Evolutionary conservation across 2,888 invertebrate genomes (phyloP).

Genomic region (Octonoba sinensis): DNA sequence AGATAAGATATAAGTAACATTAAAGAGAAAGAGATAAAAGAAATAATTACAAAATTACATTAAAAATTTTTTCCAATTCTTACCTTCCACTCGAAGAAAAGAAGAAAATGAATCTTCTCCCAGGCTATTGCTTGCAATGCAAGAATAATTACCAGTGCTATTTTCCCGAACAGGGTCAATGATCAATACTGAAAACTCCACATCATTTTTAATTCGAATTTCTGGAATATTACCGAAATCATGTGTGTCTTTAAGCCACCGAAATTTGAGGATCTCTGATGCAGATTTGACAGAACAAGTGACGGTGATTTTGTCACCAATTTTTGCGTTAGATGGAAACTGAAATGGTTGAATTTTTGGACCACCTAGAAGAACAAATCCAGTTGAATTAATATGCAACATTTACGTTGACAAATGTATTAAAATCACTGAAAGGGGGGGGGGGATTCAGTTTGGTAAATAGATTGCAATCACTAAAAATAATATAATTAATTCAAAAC

Average conservation of each 20-base stretch:
- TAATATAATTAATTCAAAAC: no score
- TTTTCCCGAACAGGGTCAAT: slow-evolving; percentile 33
- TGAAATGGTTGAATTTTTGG: slow-evolving; percentile 50
- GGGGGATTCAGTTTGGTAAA: no score
- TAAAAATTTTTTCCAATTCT: neutral
- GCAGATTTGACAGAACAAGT: slow-evolving; percentile 34
- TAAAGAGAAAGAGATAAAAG: no score
- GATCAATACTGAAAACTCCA: slow-evolving; percentile 39
- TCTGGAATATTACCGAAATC: slow-evolving; percentile 7
- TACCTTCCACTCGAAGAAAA: slow-evolving; percentile 55
- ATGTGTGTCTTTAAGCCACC: slow-evolving; percentile 34
- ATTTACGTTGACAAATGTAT: no score
- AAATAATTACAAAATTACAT: neutral
- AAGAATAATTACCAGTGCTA: slow-evolving; percentile 62
- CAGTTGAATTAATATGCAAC: no score
- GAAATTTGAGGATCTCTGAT: slow-evolving; percentile 13
- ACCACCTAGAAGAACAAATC: slow-evolving; percentile 18
- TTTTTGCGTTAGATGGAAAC: slow-evolving; percentile 24
- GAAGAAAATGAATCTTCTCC: slow-evolving; percentile 48
- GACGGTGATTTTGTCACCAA: slow-evolving; percentile 26
- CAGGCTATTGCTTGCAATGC: slow-evolving; percentile 30
- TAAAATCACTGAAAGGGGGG: no score
- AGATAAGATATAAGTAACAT: no score
- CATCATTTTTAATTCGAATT: slow-evolving; percentile 41
- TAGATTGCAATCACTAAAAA: no score